Base-by-base conservation (phyloP, 2,888 invertebrate genomes). In the Drosophila lacicola region DNA sequence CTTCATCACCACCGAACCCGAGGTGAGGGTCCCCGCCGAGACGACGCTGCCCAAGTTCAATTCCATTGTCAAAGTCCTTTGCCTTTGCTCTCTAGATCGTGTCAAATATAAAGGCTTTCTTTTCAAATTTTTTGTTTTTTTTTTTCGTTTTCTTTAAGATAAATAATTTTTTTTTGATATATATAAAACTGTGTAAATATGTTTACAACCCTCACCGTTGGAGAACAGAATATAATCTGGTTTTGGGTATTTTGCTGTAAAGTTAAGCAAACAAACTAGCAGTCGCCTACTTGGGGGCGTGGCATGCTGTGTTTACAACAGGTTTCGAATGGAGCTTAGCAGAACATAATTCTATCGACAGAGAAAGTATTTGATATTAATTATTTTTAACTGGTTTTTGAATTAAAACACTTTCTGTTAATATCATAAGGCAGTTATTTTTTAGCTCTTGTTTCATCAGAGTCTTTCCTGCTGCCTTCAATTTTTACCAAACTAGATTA, bases 11-110 rank as follows among this genome's bases (percentile, higher is more conserved):
- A 34, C 14, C 13, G 88, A 83, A 0, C 41, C 50, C n/a, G 76
- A 72, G 8, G 9, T 8, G 2, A 70, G 36, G 4, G 82, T 75
- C 4, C 11, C 50, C 8, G 70, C 13, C 11, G 83, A 84, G 11
- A 50, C 9, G 11, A 44, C 9, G 19, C 56, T 67, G 11, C 64
- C 70, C 1, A 61, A 0, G 19, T 11, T 57, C 8, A 47, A 19
- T 0, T 62, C 65, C 78, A 77, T 73, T 2, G 4, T 11, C 9
- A 4, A 21, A 13, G 13, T 25, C 14, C 34, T 57, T 57, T 34
- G 34, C 33, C 37, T 37, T 19, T 29, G 19, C 4, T 13, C n/a
- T 10, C 11, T 33, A 19, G 6, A 36, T 6, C 8, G 37, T 19
- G 4, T n/a, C 0, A 14, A 17, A 13, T 25, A 13, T 17, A 10